phyloP scores from a whole-genome alignment of 1,140 invertebrate genomes.

The Oreohelix idahoensis region DNA sequence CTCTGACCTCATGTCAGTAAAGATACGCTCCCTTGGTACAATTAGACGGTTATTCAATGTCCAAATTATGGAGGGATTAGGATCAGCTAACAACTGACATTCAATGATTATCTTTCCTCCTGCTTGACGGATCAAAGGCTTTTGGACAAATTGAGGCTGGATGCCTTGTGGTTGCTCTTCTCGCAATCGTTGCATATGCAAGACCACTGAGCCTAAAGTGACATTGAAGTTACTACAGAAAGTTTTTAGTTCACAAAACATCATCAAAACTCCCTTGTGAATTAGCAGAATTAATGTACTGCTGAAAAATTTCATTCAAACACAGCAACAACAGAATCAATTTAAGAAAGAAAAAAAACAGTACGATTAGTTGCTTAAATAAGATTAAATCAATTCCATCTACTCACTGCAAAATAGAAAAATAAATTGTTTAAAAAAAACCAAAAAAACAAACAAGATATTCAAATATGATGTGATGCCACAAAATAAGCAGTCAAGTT shows the following conservation, averaged over 20 bases:
- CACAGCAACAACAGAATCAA: neutral
- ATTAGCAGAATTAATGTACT: neutral
- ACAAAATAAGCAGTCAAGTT: neutral
- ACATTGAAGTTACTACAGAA: neutral
- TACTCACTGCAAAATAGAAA: too few species aligned
- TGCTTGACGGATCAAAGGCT: slow-evolving; percentile 91
- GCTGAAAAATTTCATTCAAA: neutral
- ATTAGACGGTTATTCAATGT: slow-evolving; percentile 87
- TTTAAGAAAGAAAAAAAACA: neutral
- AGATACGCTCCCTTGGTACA: slow-evolving; percentile 93
- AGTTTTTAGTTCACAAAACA: neutral
- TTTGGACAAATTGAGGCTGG: slow-evolving; percentile 95
- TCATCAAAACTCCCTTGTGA: neutral
- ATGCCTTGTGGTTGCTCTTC: slow-evolving; percentile 77
- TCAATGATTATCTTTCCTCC: slow-evolving; percentile 93
- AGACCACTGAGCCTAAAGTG: slow-evolving; percentile 23
- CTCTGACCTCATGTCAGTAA: slow-evolving; percentile 85
- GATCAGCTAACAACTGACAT: slow-evolving; percentile 95
- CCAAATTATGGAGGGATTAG: slow-evolving; percentile 92
- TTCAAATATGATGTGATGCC: neutral
- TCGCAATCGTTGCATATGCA: slow-evolving; percentile 13
- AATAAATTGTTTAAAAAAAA: neutral
- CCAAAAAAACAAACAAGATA: neutral
- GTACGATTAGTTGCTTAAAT: neutral
- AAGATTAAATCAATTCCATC: neutral